These are phyloP conservation scores for Chrysemys picta DNA, from an alignment of 2,113 vertebrate genomes.

Conservation along the genomic window DNA sequence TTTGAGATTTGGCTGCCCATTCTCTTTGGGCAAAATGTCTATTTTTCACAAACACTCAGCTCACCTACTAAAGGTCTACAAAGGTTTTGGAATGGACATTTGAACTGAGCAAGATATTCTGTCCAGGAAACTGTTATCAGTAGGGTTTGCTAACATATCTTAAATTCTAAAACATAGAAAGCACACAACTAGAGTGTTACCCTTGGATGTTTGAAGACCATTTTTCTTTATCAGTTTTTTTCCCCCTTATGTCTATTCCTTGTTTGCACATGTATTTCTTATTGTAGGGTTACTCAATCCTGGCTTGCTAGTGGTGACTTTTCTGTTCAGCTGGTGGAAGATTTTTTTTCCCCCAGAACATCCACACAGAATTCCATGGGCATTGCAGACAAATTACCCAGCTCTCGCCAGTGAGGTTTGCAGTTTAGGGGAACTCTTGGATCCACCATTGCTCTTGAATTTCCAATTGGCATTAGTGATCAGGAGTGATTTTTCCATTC, in stretches of 20 bases:
- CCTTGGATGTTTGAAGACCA: background rate
- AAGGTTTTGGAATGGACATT: background rate
- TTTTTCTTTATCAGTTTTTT: constrained; percentile 31
- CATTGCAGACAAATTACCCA: background rate
- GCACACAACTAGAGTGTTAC: background rate
- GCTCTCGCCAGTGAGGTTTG: rapidly evolving
- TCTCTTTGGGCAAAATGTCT: constrained; percentile 50
- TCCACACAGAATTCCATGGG: background rate
- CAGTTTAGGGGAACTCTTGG: background rate
- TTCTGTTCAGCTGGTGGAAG: background rate
- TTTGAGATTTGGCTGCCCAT: constrained; percentile 63
- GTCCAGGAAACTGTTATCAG: constrained; percentile 28
- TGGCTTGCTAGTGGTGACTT: background rate
- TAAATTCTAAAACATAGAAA: constrained; percentile 62
- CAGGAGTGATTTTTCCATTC: background rate
- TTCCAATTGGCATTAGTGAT: rapidly evolving
- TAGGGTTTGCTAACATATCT: constrained; percentile 49
- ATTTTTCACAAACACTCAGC: constrained; percentile 49
- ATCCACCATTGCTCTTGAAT: background rate
- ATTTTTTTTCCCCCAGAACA: too few species aligned
- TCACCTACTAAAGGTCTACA: background rate
- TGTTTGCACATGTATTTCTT: background rate
- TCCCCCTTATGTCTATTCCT: background rate
- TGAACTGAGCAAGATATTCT: constrained; percentile 36
- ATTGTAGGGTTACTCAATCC: background rate